Conservation (phyloP, 2,113 vertebrate species). For the Picathartes gymnocephalus region DNA sequence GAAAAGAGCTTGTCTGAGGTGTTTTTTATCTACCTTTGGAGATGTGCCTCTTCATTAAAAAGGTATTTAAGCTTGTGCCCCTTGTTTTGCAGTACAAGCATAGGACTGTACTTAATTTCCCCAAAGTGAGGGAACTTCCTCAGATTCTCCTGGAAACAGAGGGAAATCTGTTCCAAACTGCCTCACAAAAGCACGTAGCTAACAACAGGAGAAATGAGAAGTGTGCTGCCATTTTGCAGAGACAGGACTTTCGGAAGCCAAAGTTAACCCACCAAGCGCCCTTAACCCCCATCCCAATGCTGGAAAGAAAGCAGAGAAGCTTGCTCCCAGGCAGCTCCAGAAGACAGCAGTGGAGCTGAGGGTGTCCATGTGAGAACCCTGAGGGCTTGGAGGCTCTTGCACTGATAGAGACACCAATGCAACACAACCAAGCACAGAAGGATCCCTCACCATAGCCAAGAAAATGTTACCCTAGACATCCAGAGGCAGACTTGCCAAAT, state of each 20-base stretch:
- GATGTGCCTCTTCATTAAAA: not conserved
- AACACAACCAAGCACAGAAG: not conserved
- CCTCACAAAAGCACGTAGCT: not conserved
- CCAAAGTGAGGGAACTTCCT: not conserved
- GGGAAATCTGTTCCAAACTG: not conserved
- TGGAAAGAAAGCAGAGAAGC: not conserved
- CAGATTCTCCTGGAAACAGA: not conserved
- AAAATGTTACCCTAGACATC: not conserved
- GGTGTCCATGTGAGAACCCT: accelerated
- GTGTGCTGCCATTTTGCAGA: accelerated
- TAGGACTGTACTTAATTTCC: not conserved
- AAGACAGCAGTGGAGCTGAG: not conserved
- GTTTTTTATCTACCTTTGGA: not conserved
- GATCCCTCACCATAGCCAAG: not conserved
- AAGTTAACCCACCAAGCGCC: too few relatives aligned
- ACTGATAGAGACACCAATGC: accelerated
- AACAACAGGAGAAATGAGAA: not conserved
- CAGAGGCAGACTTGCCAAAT: not conserved
- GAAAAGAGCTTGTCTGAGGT: not conserved
- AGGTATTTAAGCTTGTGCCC: not conserved
- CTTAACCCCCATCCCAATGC: accelerated
- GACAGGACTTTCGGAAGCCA: accelerated
- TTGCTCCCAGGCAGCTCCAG: not conserved
- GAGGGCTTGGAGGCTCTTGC: accelerated
- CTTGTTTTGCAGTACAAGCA: not conserved